Conservation (phyloP, 2,888 invertebrate species). For the Phengaris alcon region DNA sequence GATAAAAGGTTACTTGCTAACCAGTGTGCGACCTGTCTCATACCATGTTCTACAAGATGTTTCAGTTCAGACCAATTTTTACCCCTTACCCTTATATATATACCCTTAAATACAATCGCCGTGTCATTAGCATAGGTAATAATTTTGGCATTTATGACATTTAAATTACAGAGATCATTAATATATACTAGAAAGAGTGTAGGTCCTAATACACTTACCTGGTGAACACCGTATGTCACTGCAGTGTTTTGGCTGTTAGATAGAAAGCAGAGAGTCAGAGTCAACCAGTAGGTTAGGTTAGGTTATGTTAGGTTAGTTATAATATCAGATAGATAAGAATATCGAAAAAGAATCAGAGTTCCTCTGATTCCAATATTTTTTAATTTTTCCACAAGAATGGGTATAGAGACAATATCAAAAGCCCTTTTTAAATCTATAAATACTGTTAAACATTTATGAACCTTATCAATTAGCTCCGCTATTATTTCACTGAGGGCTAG, state of each 20-base stretch:
- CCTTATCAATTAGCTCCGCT: background rate
- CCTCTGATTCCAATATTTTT: background rate
- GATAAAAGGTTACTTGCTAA: background rate
- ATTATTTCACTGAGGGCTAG: background rate
- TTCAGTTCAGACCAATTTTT: background rate
- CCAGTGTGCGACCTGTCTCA: background rate
- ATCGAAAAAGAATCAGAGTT: background rate
- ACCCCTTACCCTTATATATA: too few relatives aligned
- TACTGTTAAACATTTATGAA: too few relatives aligned
- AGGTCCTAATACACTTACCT: too few relatives aligned
- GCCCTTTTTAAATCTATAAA: too few relatives aligned
- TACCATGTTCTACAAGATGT: background rate
- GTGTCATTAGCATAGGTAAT: conserved; percentile 6
- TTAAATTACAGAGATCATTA: background rate
- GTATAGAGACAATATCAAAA: background rate
- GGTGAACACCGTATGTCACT: too few relatives aligned
- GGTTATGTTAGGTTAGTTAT: background rate
- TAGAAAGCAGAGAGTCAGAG: background rate
- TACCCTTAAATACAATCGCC: background rate
- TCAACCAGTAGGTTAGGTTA: too few relatives aligned
- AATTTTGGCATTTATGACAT: background rate
- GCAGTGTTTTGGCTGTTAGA: too few relatives aligned
- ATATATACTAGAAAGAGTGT: too few relatives aligned
- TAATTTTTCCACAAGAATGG: conserved; percentile 1
- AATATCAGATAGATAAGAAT: background rate